Evolutionary conservation across 2,113 vertebrate species (phyloP), one percentile per base, ranked within the genome.

Genomic region (Salvelinus sp.): DNA sequence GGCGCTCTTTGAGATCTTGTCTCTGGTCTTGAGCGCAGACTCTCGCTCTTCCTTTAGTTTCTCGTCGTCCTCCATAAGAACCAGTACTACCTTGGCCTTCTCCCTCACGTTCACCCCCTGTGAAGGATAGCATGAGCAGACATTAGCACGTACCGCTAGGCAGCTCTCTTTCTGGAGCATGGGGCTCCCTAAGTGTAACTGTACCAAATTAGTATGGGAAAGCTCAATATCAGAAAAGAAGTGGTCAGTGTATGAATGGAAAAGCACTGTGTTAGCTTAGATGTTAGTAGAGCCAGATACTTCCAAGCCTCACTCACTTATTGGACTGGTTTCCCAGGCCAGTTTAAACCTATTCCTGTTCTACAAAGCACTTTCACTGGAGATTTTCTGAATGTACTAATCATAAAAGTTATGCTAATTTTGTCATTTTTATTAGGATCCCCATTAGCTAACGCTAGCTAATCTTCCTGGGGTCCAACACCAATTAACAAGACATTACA

Each of bases 11-110:
- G 95, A 93, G 3, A 96, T 92, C 84, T 97, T 97, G 87, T 96
- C 95, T 91, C 96, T 95, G 67, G 96, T 97, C 86, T 96, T 97
- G 54, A 96, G 82, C 0, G 96, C 95, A 10, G 95, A 95, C 4
- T 93, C 93, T 18, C 96, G 89, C 83, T 97, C 96, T 48, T 95
- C 94, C 71, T 95, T 95, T 6, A 97, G 92, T 77, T 96, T 94
- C 6, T 95, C 95, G 30, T 96, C 96, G 0, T 97, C 96, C 6
- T 95, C 94, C 80, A 96, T 93, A 58, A 97, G 90, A 30, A 94
- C 85, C 50, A 97, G 92, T 63, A 97, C 92, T 74, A 96, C 94
- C 77, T 96, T 97, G 58, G 96, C 96, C 82, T 97, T 97, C 81
- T 97, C 96, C 0, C 96, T 92, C 77, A 97, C 96, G 1, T 96